phyloP scores from a whole-genome alignment of 2,888 invertebrate genomes.

The Deladenus siricidicola region DNA sequence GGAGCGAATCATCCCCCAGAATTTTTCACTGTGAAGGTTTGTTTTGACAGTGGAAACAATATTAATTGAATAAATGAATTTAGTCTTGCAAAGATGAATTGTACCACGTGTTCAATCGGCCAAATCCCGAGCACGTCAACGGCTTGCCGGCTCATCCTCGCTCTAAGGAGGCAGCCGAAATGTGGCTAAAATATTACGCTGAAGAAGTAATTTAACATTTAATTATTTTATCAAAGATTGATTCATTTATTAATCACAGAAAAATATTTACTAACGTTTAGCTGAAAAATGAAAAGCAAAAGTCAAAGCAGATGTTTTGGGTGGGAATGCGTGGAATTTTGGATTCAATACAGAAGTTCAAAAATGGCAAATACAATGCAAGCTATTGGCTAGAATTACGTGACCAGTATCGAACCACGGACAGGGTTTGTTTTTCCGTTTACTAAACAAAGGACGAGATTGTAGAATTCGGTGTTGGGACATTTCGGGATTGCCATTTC shows the following conservation, averaged over 20 bases:
- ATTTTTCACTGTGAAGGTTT: constrained; percentile 14
- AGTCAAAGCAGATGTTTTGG: constrained; percentile 10
- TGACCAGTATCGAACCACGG: constrained; percentile 12
- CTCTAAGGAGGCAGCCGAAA: constrained; percentile 19
- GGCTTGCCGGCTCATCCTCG: constrained; percentile 15
- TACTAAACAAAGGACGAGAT: too few relatives aligned
- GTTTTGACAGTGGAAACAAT: background rate
- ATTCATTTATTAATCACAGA: background rate
- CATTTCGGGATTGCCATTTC: too few relatives aligned
- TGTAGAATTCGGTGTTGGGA: too few relatives aligned
- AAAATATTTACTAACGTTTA: background rate
- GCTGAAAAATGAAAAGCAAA: background rate
- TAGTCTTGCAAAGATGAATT: constrained; percentile 11
- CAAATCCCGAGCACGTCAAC: constrained; percentile 17
- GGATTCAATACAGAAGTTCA: constrained; percentile 9
- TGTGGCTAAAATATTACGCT: constrained; percentile 16
- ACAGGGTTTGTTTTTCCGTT: too few relatives aligned
- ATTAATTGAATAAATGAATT: background rate
- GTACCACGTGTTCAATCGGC: constrained; percentile 11
- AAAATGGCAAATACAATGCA: constrained; percentile 12
- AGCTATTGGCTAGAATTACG: constrained; percentile 9
- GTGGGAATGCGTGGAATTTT: constrained; percentile 14
- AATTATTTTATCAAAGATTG: background rate
- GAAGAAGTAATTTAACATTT: constrained; percentile 8
- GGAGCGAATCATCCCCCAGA: constrained; percentile 3